phyloP scores from a whole-genome alignment of 2,888 invertebrate genomes.

The Chrysolina oricalcia region DNA sequence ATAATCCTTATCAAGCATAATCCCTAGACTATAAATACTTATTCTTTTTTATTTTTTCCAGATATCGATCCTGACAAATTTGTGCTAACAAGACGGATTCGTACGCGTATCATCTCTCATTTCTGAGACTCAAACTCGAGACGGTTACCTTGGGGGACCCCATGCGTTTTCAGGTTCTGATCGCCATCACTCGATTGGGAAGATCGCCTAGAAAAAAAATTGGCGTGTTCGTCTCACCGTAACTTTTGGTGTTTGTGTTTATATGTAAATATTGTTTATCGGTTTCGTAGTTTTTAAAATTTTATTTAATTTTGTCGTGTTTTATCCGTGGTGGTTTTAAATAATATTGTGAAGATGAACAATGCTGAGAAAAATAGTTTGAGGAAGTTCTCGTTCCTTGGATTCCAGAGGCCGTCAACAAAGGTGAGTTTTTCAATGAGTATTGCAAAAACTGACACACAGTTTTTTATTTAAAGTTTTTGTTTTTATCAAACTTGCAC shows the following conservation, averaged over 20 bases:
- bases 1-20: conserved; percentile 9
- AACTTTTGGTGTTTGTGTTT: conserved; percentile 32
- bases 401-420: conserved; percentile 76
- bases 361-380: conserved; percentile 74
- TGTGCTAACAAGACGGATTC: conserved; percentile 53
- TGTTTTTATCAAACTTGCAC: neutral
- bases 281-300: conserved; percentile 26
- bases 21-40: conserved; percentile 12
- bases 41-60: conserved; percentile 37
- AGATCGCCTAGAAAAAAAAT: conserved; percentile 71
- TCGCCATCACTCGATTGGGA: conserved; percentile 69
- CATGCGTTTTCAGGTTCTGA: conserved; percentile 70
- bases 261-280: conserved; percentile 23
- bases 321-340: conserved; percentile 8
- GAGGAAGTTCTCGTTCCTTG: conserved; percentile 83
- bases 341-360: conserved; percentile 35
- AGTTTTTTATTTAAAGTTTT: neutral
- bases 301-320: conserved; percentile 27
- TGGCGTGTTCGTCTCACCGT: conserved; percentile 38
- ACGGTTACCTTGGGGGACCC: conserved; percentile 68
- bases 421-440: conserved; percentile 68
- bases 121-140: conserved; percentile 56
- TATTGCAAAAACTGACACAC: neutral
- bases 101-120: conserved; percentile 40
- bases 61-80: conserved; percentile 37